Evolutionary conservation across 2,888 invertebrate genomes (phyloP), one percentile per base, ranked within the genome.

Genomic region (Mythimna impura): DNA sequence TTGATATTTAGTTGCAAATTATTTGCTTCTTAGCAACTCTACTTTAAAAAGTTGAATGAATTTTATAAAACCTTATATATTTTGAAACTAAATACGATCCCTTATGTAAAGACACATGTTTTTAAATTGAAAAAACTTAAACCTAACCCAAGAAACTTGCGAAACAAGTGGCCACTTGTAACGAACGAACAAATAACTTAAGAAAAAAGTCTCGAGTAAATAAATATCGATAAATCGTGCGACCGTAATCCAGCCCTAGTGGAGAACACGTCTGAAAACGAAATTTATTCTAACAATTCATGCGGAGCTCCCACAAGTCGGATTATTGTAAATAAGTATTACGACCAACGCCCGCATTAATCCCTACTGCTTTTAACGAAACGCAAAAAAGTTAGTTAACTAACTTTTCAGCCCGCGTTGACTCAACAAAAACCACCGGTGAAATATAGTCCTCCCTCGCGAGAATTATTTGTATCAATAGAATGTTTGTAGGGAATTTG

Each of bases 301-400:
- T 88, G 91, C 91, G 86, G 89, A 78, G 73, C 69, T 88, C 92
- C 94, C 94, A 91, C 94, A 95, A 94, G 92, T 93, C 91, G 93
- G 95, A 95, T 95, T 95, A 95, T 95, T 95, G 95, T 96, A 95
- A 96, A 96, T 96, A 95, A 96, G 95, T 94, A 94, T 95, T 92
- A 93, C 91, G 89, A 88, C 88, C 92, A 89, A 91, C 93, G 91
- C 92, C 93, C 91, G 88, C 92, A 95, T 96, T 96, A 95, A 95
- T 95, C 93, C 94, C 83, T 89, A 88, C 82, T 85, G 88, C 91
- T 94, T 94, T 94, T 93, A 94, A 92, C 92, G 93, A 93, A 94
- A 93, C 91, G 91, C 92, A 90, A 94, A 95, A 96, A 96, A 96
- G 94, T 95, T 95, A 88, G 88, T 90, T 91, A 93, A 92, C 91